Evolutionary conservation across 2,888 invertebrate genomes (phyloP).

Genomic region (Limenitis arthemis): DNA sequence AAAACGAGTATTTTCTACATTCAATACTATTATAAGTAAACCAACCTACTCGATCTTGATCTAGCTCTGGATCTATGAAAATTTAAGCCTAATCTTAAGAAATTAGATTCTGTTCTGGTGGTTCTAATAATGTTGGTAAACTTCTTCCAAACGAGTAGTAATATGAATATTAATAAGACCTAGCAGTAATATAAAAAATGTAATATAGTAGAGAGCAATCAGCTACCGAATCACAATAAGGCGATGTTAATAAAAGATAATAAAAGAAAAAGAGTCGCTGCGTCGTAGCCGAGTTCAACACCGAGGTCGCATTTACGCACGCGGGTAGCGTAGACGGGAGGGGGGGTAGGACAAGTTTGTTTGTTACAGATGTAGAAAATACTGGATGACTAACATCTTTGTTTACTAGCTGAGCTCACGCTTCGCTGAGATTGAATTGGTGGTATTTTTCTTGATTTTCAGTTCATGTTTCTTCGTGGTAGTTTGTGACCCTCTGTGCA

Average conservation of each 20-base stretch:
- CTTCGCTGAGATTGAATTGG: not conserved
- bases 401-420: not conserved
- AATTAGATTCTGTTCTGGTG: too few relatives aligned
- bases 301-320: conserved; percentile 69
- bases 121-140: too few relatives aligned
- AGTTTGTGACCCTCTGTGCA: too few relatives aligned
- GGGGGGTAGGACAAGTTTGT: conserved; percentile 35
- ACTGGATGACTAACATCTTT: conserved; percentile 9
- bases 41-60: too few relatives aligned
- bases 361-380: conserved; percentile 21
- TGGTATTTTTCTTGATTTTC: too few relatives aligned
- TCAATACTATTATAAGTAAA: too few relatives aligned
- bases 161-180: too few relatives aligned
- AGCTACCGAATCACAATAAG: conserved; percentile 30
- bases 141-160: too few relatives aligned
- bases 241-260: conserved; percentile 30
- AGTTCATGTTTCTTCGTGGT: too few relatives aligned
- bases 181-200: not conserved
- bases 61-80: too few relatives aligned
- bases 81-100: too few relatives aligned
- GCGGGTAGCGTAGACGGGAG: conserved; percentile 43
- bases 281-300: conserved; percentile 51
- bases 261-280: conserved; percentile 34
- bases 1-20: too few relatives aligned
- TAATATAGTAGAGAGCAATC: conserved; percentile 17